phyloP scores from a whole-genome alignment of 1,140 invertebrate genomes.

The Camponotus vicinus region DNA sequence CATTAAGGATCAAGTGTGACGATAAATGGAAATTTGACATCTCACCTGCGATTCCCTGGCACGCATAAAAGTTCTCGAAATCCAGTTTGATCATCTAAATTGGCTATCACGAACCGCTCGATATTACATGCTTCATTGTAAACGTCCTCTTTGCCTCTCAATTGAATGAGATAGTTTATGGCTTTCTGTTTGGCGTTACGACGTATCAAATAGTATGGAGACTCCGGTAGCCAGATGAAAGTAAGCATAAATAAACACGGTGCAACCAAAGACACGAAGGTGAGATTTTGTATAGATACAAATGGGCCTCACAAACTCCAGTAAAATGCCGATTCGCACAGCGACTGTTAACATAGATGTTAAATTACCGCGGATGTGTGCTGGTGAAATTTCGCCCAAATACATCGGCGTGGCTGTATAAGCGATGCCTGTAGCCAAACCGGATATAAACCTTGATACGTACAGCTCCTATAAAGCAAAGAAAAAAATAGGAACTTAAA shows the following conservation, averaged over 20 bases:
- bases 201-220: conserved; percentile 89
- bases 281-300: conserved; percentile 86
- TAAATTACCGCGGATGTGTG: conserved; percentile 89
- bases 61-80: conserved; percentile 87
- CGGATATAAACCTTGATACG: conserved; percentile 84
- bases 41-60: conserved; percentile 86
- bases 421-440: conserved; percentile 88
- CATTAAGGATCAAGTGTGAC: neutral
- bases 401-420: conserved; percentile 89
- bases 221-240: conserved; percentile 90
- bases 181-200: conserved; percentile 87
- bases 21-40: conserved; percentile 6
- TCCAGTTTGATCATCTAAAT: conserved; percentile 84
- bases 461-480: conserved; percentile 64
- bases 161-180: conserved; percentile 86
- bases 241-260: conserved; percentile 87
- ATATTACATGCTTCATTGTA: conserved; percentile 88
- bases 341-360: conserved; percentile 88
- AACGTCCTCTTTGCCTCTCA: conserved; percentile 87
- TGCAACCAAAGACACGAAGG: conserved; percentile 85
- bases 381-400: conserved; percentile 88
- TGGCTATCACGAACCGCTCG: conserved; percentile 86
- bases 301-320: conserved; percentile 88
- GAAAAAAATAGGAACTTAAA: neutral
- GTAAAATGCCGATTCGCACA: conserved; percentile 87